phyloP scores from a whole-genome alignment of 2,888 invertebrate genomes.

The Pseudeuparius sepicola region DNA sequence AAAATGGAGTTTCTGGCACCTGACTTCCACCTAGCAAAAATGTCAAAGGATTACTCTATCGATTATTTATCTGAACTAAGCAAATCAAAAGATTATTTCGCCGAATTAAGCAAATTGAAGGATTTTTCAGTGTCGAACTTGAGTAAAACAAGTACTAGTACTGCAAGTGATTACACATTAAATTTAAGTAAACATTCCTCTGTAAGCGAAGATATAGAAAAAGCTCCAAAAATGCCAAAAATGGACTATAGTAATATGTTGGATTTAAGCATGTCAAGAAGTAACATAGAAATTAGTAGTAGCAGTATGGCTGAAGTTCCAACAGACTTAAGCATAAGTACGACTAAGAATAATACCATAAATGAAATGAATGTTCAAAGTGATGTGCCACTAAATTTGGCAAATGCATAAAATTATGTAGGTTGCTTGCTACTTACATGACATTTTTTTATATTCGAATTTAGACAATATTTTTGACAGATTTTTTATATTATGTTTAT shows the following conservation, averaged over 20 bases:
- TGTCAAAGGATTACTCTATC: constrained; percentile 32
- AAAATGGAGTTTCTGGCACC: constrained; percentile 41
- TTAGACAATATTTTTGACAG: too few species aligned
- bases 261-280: constrained; percentile 41
- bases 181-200: constrained; percentile 28
- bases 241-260: constrained; percentile 42
- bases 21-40: constrained; percentile 37
- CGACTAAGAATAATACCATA: constrained; percentile 14
- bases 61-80: constrained; percentile 29
- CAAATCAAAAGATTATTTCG: constrained; percentile 17
- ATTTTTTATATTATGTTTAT: too few species aligned
- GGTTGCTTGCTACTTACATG: too few species aligned
- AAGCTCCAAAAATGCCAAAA: constrained; percentile 50
- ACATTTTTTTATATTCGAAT: too few species aligned
- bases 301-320: constrained; percentile 25
- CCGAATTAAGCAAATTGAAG: constrained; percentile 21
- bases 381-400: too few species aligned
- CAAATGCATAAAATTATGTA: too few species aligned
- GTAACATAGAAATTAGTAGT: constrained; percentile 19
- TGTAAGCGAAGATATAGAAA: constrained; percentile 35
- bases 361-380: too few species aligned
- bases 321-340: constrained; percentile 27
- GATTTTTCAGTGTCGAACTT: constrained; percentile 38
- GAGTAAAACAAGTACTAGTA: constrained; percentile 40
- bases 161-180: constrained; percentile 29